Conservation (phyloP, 1,140 invertebrate species). For the Apis cerana region DNA sequence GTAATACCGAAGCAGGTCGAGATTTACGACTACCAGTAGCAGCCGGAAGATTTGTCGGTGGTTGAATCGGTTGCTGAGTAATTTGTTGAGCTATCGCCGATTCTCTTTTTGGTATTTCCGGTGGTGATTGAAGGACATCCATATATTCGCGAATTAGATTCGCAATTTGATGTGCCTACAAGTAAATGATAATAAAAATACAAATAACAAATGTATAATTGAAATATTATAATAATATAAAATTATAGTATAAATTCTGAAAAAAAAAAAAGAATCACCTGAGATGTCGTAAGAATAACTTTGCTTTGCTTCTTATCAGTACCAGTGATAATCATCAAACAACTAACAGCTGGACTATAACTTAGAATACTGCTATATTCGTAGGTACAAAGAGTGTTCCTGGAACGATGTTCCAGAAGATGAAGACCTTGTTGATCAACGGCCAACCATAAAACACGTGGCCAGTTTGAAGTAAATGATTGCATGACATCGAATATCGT, state of each 20-base stretch:
- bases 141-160: slow-evolving; percentile 96
- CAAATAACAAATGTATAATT: background rate
- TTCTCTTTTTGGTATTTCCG: slow-evolving; percentile 76
- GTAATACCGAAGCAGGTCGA: slow-evolving; percentile 81
- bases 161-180: slow-evolving; percentile 94
- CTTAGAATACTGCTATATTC: slow-evolving; percentile 93
- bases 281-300: slow-evolving; percentile 92
- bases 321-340: slow-evolving; percentile 94
- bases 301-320: slow-evolving; percentile 94
- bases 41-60: slow-evolving; percentile 55
- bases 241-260: slow-evolving; percentile 11
- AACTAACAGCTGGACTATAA: slow-evolving; percentile 93
- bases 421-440: slow-evolving; percentile 97
- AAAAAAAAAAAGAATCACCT: slow-evolving; percentile 82
- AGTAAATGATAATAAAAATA: background rate
- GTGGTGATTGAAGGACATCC: slow-evolving; percentile 85
- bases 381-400: slow-evolving; percentile 93
- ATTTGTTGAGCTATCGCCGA: slow-evolving; percentile 74
- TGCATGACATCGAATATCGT: slow-evolving; percentile 98
- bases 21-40: slow-evolving; percentile 74
- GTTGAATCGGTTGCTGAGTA: slow-evolving; percentile 69
- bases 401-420: slow-evolving; percentile 92
- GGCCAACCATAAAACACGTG: slow-evolving; percentile 93
- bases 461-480: slow-evolving; percentile 98
- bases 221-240: background rate